Percentiles rank a stretch among this genome's conserved stretches.
Evolutionary conservation across 2,888 invertebrate species (phyloP).

Genomic region (Melieria crassipennis): DNA sequence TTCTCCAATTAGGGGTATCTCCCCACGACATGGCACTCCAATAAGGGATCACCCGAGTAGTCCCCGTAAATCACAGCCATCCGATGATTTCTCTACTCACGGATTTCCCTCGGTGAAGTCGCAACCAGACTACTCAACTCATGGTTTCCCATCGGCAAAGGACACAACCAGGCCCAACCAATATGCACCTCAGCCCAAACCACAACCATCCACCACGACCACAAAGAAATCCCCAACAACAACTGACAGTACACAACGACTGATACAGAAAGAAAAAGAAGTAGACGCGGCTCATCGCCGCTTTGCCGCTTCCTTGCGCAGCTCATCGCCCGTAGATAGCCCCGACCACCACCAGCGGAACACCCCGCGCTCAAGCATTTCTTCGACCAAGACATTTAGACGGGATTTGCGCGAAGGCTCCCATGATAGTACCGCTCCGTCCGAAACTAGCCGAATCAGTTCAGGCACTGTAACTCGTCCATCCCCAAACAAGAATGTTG

Average conservation of each 20-base stretch:
- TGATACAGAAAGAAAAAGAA: slow-evolving; percentile 58
- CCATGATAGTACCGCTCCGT: slow-evolving; percentile 61
- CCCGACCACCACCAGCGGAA: slow-evolving; percentile 54
- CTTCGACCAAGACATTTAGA: slow-evolving; percentile 53
- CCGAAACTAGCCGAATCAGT: slow-evolving; percentile 63
- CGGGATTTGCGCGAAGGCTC: slow-evolving; percentile 62
- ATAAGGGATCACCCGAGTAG: slow-evolving; percentile 36
- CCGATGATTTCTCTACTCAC: slow-evolving; percentile 45
- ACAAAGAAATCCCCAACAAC: slow-evolving; percentile 44
- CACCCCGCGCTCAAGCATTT: slow-evolving; percentile 59
- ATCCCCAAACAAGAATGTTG: slow-evolving; percentile 54
- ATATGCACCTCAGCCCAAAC: slow-evolving; percentile 31
- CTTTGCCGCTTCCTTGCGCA: slow-evolving; percentile 78
- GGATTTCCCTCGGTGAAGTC: slow-evolving; percentile 48
- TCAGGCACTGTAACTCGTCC: slow-evolving; percentile 59
- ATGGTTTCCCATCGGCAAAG: slow-evolving; percentile 47
- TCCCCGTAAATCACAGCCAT: slow-evolving; percentile 42
- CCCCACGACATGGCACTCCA: slow-evolving; percentile 36
- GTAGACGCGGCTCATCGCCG: slow-evolving; percentile 78
- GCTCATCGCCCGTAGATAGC: slow-evolving; percentile 72
- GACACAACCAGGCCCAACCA: slow-evolving; percentile 31
- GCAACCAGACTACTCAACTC: slow-evolving; percentile 39
- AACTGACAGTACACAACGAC: slow-evolving; percentile 48
- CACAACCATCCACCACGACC: slow-evolving; percentile 36
- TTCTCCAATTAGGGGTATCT: slow-evolving; percentile 13